Evolutionary conservation across 1,140 invertebrate species (phyloP).

Genomic region (Zophobas morio): DNA sequence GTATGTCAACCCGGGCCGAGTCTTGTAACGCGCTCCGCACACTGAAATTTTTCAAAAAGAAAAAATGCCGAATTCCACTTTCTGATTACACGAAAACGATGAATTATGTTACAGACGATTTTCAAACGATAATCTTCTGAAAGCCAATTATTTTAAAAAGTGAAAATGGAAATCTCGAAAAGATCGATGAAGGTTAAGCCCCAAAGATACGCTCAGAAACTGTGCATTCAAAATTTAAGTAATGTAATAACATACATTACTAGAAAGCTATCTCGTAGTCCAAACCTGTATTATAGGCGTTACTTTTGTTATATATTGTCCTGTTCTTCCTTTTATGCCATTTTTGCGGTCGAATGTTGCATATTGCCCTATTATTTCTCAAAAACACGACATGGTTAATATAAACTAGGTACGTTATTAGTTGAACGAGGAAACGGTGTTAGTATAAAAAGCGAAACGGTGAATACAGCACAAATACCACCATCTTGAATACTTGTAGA

Average conservation of each 20-base stretch:
- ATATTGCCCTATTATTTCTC: no score
- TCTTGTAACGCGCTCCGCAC: constrained; percentile 98
- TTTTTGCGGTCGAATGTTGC: no score
- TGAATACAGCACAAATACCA: constrained; percentile 23
- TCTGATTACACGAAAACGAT: constrained; percentile 42
- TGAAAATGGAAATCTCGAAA: neutral
- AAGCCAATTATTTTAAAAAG: constrained; percentile 28
- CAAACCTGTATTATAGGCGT: no score
- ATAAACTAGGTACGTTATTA: neutral
- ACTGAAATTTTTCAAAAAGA: constrained; percentile 76
- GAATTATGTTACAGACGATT: constrained; percentile 41
- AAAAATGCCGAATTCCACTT: constrained; percentile 54
- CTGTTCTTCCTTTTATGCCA: no score
- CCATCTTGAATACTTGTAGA: constrained; percentile 29
- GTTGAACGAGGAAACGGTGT: constrained; percentile 5
- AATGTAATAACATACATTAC: no score
- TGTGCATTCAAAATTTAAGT: neutral
- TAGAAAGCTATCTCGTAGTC: no score
- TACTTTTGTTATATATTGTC: no score
- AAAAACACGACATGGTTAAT: no score
- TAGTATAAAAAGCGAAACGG: constrained; percentile 27
- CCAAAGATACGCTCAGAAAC: constrained; percentile 6
- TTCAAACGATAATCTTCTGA: constrained; percentile 55
- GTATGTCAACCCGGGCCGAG: constrained; percentile 95
- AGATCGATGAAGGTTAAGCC: neutral